Evolutionary conservation across 2,797 vertebrate genomes (phyloP), one percentile per base, ranked within the genome.

Genomic region (Clarias platycephalus): DNA sequence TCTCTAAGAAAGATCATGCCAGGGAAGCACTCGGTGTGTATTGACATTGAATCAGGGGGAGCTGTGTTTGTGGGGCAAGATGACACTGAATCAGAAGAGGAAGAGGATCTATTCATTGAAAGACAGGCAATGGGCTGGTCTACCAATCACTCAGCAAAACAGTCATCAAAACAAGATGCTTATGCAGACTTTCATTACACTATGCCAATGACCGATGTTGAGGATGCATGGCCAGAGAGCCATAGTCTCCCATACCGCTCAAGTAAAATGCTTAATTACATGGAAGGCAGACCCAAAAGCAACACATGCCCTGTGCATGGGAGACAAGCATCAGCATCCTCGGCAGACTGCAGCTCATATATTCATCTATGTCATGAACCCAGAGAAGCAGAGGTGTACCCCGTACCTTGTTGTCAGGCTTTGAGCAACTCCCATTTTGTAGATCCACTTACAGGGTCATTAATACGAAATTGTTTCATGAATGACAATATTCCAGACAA

Each of bases 1-100:
- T 95, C 95, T 22, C 89, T 95, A 70, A 93, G 95, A 87, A 95
- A 94, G 89, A 95, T 94, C 0, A 95, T 96, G 95, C 94, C 95
- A 26, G 91, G 91, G 63, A 92, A 87, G 75, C 94, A 96, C 87
- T 95, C 95, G 0, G 91, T 97, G 87, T 89, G 92, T 0, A 92
- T 96, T 68, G 90, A 96, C 88, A 87, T 96, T 88, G 95, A 95
- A 0, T 91, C 94, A 2, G 94, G 94, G 49, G 93, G 92, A n/a
- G 92, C 91, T 0, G 93, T 93, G 80, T 94, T 94, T 86, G 89
- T 92, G 1, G 89, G 92, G 12, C 92, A 89, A 87, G 88, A 90
- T 80, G 93, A 94, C 83, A 94, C 88, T 0, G 93, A 95, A 2
- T 89, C 93, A 1, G 93, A 95, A 68, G 95, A 85, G 3, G 92